Evolutionary conservation across 2,888 invertebrate species (phyloP).

Genomic region (Tetrapedia diversipes): DNA sequence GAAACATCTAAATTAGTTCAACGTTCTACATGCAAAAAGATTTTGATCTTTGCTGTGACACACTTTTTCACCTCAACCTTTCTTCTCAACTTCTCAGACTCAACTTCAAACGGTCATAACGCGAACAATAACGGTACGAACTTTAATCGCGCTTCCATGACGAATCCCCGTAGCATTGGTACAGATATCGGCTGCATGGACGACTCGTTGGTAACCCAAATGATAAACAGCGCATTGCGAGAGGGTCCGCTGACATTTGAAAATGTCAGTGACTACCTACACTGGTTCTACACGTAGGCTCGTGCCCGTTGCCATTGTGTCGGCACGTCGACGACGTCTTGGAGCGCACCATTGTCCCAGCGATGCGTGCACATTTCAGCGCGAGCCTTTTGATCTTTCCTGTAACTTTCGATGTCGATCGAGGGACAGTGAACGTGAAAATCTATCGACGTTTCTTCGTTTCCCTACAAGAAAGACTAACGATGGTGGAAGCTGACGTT

Average conservation of each 20-base stretch:
- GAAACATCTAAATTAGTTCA: too few relatives aligned
- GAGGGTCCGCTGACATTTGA: conserved; percentile 76
- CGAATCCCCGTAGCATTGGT: conserved; percentile 1
- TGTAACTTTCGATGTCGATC: not conserved
- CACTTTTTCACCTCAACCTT: not conserved
- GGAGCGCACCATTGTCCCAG: conserved; percentile 47
- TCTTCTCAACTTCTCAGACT: too few relatives aligned
- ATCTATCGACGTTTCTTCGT: not conserved
- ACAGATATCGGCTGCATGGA: conserved; percentile 29
- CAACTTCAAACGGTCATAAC: not conserved
- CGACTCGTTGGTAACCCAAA: conserved; percentile 52
- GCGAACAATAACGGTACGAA: not conserved
- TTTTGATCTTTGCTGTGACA: too few relatives aligned
- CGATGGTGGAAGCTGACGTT: not conserved
- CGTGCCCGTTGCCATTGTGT: conserved; percentile 66
- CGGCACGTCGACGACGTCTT: conserved; percentile 34
- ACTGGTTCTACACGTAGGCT: conserved; percentile 65
- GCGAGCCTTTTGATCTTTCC: conserved; percentile 6
- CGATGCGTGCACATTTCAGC: conserved; percentile 13
- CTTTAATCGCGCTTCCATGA: not conserved
- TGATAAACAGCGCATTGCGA: conserved; percentile 73
- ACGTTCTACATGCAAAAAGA: too few relatives aligned
- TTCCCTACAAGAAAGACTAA: not conserved
- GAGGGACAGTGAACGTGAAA: not conserved
- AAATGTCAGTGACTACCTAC: conserved; percentile 81